Evolutionary conservation across 2,797 vertebrate species (phyloP), one percentile per base, ranked within the genome.

Genomic region (Malacoraja senta): DNA sequence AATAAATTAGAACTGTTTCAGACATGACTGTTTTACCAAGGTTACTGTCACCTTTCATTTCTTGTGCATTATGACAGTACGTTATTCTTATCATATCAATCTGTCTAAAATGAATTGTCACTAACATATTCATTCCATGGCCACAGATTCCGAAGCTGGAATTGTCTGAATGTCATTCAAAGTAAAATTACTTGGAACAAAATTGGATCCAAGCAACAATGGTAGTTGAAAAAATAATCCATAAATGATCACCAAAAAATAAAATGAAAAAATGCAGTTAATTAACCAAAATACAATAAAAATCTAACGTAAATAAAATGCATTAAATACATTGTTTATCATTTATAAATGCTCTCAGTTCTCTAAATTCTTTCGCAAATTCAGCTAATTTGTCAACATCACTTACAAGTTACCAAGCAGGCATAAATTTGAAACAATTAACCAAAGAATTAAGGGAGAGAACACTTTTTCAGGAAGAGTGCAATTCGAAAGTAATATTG

Each of bases 61-160:
- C 26, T 93, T n/a, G 9, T 32, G 26, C 53, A 44, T 93, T 72
- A n/a, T 91, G 93, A 65, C 72, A 93, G 65, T 79, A 91, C 74
- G 26, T 91, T 91, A 21, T 44, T 83, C 88, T 44, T 72, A 91
- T 90, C 61, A 90, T 91, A 91, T n/a, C 72, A 91, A 53, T 91
- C 68, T 53, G 32, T 53, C 65, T 15, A 29, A 91, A 53, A 65
- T 74, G 38, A 91, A 91, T 91, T 91, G 24, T 53, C 71, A 53
- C 68, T 91, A 68, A 72, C 88, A 74, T 44, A 12, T 53, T 91
- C 90, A 74, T 74, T 91, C 32, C 71, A 29, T 74, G 24, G 72
- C 21, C 15, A 74, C 68, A 44, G 68, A 91, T 91, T 91, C 24
- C 38, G 35, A 53, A 21, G 38, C 90, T 91, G 10, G 32, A 72